Base-by-base conservation (phyloP, 2,888 invertebrate species). In the Rugalucina vietnamica region DNA sequence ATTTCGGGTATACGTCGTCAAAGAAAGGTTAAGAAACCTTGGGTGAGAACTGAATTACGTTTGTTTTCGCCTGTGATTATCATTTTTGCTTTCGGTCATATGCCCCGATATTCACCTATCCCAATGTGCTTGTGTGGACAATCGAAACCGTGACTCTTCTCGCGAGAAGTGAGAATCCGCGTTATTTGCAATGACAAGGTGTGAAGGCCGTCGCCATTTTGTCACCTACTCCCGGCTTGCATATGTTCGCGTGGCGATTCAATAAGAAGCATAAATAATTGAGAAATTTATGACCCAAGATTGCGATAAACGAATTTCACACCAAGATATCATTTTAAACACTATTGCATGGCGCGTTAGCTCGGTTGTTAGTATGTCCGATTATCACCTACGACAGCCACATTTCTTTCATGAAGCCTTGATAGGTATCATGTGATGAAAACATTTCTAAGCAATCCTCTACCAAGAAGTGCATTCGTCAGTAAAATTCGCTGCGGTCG, bases 251-350 rank as follows among this genome's bases (percentile, higher is more conserved):
- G 80, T 32, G 85, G 77, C 78, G 80, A 85, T 71, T 57, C 75
- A 85, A 82, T 85, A 80, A 85, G 54, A 71, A 60, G 65, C 49
- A 43, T 84, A 37, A 84, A 85, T 85, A 74, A 85, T 85, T 82
- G 50, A 85, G 71, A 32, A 43, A 36, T n/a, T 77, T 78, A 65
- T 21, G 65, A 14, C 18, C 4, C 4, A 24, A 32, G 65, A 65
- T 21, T 8, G 34, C 34, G 29, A 65, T 65, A 65, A 65, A 21
- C 34, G 34, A 21, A 65, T 65, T 65, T 65, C 65, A 65, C 65
- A 65, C 65, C 34, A 43, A 43, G 43, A 12, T 43, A 43, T 43
- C 43, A 43, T 12, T 12, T 43, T 18, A 43, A 43, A 43, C 43
- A 8, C 18, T 18, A 43, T 43, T 18, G 18, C n/a, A n/a, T n/a